Evolutionary conservation across 2,113 vertebrate genomes (phyloP).

Genomic region (Hydrochoerus hydrochaeris): DNA sequence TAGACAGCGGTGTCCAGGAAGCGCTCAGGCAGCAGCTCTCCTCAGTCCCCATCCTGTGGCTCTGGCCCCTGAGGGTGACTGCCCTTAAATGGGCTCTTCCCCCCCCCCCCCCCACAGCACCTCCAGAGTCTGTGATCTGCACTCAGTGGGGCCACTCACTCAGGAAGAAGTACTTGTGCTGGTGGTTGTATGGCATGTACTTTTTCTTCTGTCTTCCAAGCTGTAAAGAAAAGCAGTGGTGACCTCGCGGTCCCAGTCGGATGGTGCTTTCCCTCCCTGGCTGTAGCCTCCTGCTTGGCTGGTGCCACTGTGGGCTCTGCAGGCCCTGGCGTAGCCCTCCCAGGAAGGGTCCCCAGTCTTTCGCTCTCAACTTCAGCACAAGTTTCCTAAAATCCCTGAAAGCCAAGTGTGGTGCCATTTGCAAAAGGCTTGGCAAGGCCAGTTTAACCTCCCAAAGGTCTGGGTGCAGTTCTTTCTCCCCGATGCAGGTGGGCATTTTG

Average conservation of each 20-base stretch:
- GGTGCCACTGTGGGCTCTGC: no score
- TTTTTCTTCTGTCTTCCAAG: conserved; percentile 91
- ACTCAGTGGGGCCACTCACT: conserved; percentile 84
- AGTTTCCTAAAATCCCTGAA: neutral
- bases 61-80: neutral
- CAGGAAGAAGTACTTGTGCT: conserved; percentile 91
- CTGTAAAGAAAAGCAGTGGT: conserved; percentile 76
- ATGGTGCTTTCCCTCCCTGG: neutral
- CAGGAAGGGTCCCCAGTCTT: neutral
- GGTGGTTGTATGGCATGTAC: conserved; percentile 92
- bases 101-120: neutral
- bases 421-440: neutral
- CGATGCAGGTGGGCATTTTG: neutral
- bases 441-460: neutral
- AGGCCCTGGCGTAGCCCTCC: no score
- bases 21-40: neutral
- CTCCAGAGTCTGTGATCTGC: no score
- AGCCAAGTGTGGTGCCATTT: neutral
- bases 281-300: no score
- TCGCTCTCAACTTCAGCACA: neutral
- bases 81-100: neutral
- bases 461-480: neutral
- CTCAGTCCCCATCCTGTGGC: neutral
- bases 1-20: neutral
- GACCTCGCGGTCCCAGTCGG: neutral